A percentile compares a stretch with the other conserved stretches of the same genome.
phyloP scores from a whole-genome alignment of 92 coral and sea anemone genomes.

The Epizoanthus illoricatus region DNA sequence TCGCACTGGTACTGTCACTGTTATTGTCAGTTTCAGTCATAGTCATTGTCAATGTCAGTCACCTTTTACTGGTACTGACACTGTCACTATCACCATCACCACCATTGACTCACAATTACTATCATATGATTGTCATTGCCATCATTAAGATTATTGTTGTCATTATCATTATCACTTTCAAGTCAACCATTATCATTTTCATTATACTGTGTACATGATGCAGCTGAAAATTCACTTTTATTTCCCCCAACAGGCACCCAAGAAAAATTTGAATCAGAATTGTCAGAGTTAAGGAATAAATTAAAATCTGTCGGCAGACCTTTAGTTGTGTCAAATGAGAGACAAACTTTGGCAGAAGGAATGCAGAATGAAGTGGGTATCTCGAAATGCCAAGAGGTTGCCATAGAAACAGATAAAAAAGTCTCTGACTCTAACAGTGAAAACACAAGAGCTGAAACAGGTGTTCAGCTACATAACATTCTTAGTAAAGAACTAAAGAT shows the following conservation, averaged over 20 bases:
- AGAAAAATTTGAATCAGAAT: constrained; percentile 65
- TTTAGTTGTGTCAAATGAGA: constrained; percentile 21
- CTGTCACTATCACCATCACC: neutral
- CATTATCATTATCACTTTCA: neutral
- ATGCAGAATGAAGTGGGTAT: neutral
- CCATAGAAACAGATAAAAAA: neutral
- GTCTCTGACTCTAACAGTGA: neutral
- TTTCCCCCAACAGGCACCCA: constrained; percentile 52
- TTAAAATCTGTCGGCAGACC: constrained; percentile 40
- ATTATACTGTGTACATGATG: neutral
- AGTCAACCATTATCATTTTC: neutral
- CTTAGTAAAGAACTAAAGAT: constrained; percentile 26
- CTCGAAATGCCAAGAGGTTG: neutral
- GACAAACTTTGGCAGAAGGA: neutral
- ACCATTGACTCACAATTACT: neutral
- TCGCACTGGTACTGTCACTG: neutral
- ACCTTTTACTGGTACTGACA: too few relatives aligned
- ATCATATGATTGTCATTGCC: neutral
- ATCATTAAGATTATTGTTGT: neutral
- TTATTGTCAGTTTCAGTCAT: neutral
- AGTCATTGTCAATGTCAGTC: neutral
- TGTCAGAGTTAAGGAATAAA: constrained; percentile 52
- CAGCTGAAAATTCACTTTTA: too few relatives aligned
- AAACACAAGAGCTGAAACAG: neutral
- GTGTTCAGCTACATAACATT: constrained; percentile 1